Percentiles rank a stretch among this genome's conserved stretches.
Conservation (phyloP, 2,113 vertebrate genomes). For the Neoarius graeffei region DNA sequence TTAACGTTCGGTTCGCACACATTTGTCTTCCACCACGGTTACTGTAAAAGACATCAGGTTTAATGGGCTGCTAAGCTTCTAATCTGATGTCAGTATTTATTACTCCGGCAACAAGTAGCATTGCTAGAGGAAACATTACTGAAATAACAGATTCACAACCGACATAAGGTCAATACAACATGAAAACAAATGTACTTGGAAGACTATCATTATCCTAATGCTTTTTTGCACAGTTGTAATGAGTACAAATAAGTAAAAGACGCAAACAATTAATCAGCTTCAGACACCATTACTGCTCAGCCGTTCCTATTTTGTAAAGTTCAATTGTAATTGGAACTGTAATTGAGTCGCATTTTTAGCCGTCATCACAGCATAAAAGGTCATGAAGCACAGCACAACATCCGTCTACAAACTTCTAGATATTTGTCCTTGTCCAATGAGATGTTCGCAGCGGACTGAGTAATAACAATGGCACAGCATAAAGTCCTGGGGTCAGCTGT, state of each 20-base stretch:
- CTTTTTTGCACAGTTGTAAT: background rate
- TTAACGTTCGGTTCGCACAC: background rate
- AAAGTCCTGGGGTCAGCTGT: slow-evolving; percentile 10
- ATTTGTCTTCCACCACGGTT: background rate
- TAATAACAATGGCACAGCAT: slow-evolving; percentile 8
- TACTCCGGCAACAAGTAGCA: background rate
- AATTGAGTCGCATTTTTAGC: background rate
- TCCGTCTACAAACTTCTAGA: background rate
- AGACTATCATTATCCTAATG: background rate
- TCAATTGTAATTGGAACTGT: background rate
- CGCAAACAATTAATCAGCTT: background rate
- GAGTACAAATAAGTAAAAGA: background rate
- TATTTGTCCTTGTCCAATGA: background rate
- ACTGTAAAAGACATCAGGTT: slow-evolving; percentile 13
- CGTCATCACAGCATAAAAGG: background rate
- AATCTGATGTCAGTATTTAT: background rate
- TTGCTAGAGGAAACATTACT: background rate
- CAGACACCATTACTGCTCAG: background rate
- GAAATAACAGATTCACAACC: background rate
- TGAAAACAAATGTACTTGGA: background rate
- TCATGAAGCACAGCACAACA: background rate
- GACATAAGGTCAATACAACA: background rate
- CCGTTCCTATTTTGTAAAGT: background rate
- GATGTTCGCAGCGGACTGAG: background rate
- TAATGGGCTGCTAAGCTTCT: background rate